Percentiles rank a stretch among this genome's conserved stretches.
These are phyloP conservation scores for Sceloporus undulatus DNA, from an alignment of 2,113 vertebrate genomes.

Conservation along the genomic window DNA sequence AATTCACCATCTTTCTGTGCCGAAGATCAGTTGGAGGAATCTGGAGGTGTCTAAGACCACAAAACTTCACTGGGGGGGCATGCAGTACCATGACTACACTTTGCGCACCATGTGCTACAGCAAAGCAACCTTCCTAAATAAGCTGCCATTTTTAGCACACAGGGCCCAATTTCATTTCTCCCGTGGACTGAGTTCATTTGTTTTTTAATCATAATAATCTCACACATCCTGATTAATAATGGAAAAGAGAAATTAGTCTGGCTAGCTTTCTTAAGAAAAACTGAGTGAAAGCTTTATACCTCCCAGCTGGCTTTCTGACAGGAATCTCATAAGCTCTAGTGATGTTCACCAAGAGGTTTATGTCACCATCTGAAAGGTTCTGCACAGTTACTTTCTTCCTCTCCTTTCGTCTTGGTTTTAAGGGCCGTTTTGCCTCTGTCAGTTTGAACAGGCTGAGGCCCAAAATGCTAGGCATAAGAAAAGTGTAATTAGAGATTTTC, in stretches of 20 bases:
- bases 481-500: slow-evolving; percentile 50
- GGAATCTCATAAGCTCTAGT: slow-evolving; percentile 93
- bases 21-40: too few species aligned
- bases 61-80: too few species aligned
- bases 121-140: too few species aligned
- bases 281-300: slow-evolving; percentile 72
- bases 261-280: too few species aligned
- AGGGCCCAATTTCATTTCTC: neutral
- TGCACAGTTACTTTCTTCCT: slow-evolving; percentile 96
- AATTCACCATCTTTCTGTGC: too few species aligned
- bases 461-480: slow-evolving; percentile 83
- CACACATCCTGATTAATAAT: neutral
- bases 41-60: too few species aligned
- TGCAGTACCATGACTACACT: too few species aligned
- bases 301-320: slow-evolving; percentile 80
- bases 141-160: too few species aligned
- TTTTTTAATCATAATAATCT: neutral
- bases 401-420: slow-evolving; percentile 93
- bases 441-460: slow-evolving; percentile 93
- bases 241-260: neutral
- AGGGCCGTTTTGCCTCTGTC: slow-evolving; percentile 91
- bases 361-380: slow-evolving; percentile 93
- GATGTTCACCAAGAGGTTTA: slow-evolving; percentile 92
- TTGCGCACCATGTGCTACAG: too few species aligned
- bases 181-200: neutral